phyloP scores from a whole-genome alignment of 2,888 invertebrate species.

The Quadroppia sp. region DNA sequence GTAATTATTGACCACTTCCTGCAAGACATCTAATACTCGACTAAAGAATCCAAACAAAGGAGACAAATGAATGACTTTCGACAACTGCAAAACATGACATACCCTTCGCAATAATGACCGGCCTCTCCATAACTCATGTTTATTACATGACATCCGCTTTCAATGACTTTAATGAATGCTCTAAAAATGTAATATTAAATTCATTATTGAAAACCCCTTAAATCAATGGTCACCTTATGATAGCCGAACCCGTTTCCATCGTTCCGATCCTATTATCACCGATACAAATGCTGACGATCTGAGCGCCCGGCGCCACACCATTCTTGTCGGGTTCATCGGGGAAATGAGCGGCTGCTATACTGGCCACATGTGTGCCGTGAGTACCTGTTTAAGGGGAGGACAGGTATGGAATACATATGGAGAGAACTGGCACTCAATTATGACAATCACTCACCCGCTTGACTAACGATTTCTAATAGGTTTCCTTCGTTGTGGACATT shows the following conservation, averaged over 20 bases:
- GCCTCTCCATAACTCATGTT: slow-evolving; percentile 99
- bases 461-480: slow-evolving; percentile 85
- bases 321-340: slow-evolving; percentile 79
- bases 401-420: too few species aligned
- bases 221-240: slow-evolving; percentile 52
- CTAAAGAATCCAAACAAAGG: slow-evolving; percentile 51
- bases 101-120: slow-evolving; percentile 77
- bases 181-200: background rate
- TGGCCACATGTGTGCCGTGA: slow-evolving; percentile 96
- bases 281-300: slow-evolving; percentile 84
- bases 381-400: slow-evolving; percentile 62
- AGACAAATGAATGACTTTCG: background rate
- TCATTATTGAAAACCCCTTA: background rate
- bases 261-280: slow-evolving; percentile 84
- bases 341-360: slow-evolving; percentile 88
- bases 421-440: too few species aligned
- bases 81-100: slow-evolving; percentile 52
- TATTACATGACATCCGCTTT: slow-evolving; percentile 68
- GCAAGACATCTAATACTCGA: slow-evolving; percentile 77
- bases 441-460: too few species aligned
- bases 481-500: slow-evolving; percentile 89
- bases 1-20: slow-evolving; percentile 82
- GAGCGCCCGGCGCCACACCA: slow-evolving; percentile 94
- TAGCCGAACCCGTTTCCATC: slow-evolving; percentile 94
- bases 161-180: slow-evolving; percentile 53